Conservation (phyloP, 2,113 vertebrate species). For the Pelodiscus sinensis region DNA sequence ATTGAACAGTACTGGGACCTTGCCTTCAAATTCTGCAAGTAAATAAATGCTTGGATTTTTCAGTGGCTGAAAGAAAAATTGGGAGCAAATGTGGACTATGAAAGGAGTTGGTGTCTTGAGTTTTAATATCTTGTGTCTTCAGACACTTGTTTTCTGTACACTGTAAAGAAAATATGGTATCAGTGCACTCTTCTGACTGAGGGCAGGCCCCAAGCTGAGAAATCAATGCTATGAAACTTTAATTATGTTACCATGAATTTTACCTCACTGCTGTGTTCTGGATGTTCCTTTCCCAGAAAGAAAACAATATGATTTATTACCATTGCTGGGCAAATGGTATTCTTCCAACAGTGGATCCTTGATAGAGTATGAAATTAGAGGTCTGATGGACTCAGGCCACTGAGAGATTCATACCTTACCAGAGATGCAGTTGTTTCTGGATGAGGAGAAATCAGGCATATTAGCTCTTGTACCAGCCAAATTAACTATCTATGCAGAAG, state of each 20-base stretch:
- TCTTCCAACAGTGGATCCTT: slow-evolving; percentile 52
- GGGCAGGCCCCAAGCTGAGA: slow-evolving; percentile 57
- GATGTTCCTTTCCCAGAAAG: slow-evolving; percentile 33
- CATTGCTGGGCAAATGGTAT: slow-evolving; percentile 72
- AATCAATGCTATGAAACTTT: slow-evolving; percentile 70
- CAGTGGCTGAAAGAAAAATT: slow-evolving; percentile 23
- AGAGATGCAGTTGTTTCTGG: slow-evolving; percentile 43
- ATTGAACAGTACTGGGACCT: slow-evolving; percentile 58
- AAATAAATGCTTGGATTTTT: slow-evolving; percentile 65
- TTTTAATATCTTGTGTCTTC: slow-evolving; percentile 27
- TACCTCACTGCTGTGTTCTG: slow-evolving; percentile 78
- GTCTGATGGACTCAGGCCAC: slow-evolving; percentile 43
- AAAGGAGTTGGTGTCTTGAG: background rate
- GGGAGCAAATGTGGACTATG: slow-evolving; percentile 23
- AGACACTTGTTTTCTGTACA: slow-evolving; percentile 35
- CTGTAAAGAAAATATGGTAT: slow-evolving; percentile 39
- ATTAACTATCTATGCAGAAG: slow-evolving; percentile 68
- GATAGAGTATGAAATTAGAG: slow-evolving; percentile 38
- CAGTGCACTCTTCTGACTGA: slow-evolving; percentile 48
- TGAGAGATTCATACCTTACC: background rate
- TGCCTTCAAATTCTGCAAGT: slow-evolving; percentile 67
- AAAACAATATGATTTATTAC: slow-evolving; percentile 55
- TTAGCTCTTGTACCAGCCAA: slow-evolving; percentile 33
- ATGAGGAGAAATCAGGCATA: slow-evolving; percentile 27
- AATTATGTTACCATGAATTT: slow-evolving; percentile 71